Evolutionary conservation across 2,888 invertebrate genomes (phyloP).

Genomic region (Zelleria hepariella): DNA sequence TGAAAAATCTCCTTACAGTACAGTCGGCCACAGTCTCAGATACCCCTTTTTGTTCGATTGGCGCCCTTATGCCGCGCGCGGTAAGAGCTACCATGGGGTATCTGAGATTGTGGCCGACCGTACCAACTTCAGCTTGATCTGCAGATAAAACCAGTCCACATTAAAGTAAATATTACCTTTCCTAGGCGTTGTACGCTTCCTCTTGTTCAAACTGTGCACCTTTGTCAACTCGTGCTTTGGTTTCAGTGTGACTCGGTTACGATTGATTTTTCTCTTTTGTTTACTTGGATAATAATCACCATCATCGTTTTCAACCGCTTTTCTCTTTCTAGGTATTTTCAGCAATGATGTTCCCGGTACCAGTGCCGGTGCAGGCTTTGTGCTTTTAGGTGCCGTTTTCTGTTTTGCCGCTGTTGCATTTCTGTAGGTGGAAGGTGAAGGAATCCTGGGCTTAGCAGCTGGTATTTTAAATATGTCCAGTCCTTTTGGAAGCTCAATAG

Average conservation of each 20-base stretch:
- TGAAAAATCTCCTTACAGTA: too few species aligned
- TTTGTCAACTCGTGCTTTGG: constrained; percentile 31
- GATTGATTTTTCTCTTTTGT: constrained; percentile 23
- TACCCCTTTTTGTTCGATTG: too few species aligned
- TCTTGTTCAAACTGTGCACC: constrained; percentile 34
- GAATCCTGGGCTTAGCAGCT: background rate
- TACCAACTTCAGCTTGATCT: too few species aligned
- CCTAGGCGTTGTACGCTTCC: constrained; percentile 34
- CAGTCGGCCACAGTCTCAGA: too few species aligned
- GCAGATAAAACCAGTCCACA: too few species aligned
- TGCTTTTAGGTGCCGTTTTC: background rate
- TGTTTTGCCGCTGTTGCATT: background rate
- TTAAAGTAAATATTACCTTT: constrained; percentile 29
- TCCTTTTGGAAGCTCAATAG: constrained; percentile 19
- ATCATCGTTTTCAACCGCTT: background rate
- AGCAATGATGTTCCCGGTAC: background rate
- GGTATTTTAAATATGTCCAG: constrained; percentile 7
- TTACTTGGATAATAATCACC: constrained; percentile 40
- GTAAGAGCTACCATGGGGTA: too few species aligned
- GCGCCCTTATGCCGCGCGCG: too few species aligned
- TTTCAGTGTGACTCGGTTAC: constrained; percentile 33
- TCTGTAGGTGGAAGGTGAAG: background rate
- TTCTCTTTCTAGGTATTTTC: background rate
- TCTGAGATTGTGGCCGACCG: too few species aligned
- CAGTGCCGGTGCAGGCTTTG: background rate